Conservation (phyloP, 2,797 vertebrate genomes). For the Cyclura pinguis region DNA sequence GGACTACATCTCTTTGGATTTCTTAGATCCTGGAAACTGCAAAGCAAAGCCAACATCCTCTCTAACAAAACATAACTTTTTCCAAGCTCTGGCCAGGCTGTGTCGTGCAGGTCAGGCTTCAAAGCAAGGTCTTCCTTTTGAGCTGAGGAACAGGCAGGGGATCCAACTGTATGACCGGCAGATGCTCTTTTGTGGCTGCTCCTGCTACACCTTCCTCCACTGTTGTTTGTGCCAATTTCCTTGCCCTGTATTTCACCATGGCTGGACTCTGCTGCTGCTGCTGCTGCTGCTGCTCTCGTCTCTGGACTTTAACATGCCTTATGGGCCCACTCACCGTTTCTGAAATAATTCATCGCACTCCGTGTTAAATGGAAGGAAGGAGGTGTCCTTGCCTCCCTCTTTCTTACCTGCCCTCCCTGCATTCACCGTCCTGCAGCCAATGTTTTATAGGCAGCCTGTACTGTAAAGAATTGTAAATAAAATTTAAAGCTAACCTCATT, state of each 20-base stretch:
- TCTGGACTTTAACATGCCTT: not conserved
- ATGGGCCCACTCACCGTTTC: not conserved
- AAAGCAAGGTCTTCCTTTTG: not conserved
- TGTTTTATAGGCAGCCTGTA: slow-evolving; percentile 30
- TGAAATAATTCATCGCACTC: not conserved
- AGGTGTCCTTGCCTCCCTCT: not conserved
- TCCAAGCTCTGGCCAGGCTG: not conserved
- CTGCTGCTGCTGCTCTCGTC: not conserved
- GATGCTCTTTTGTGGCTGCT: not conserved
- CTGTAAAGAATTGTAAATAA: slow-evolving; percentile 37
- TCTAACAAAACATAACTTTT: no score
- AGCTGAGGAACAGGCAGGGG: not conserved
- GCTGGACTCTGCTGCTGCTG: not conserved
- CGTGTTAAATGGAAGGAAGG: not conserved
- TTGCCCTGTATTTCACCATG: not conserved
- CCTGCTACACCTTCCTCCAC: not conserved
- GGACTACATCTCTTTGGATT: no score
- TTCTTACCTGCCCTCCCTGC: not conserved
- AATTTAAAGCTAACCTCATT: slow-evolving; percentile 6
- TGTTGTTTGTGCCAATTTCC: not conserved
- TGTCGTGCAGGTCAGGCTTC: not conserved
- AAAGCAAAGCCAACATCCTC: no score
- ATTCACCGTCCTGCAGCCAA: not conserved
- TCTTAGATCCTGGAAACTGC: no score
- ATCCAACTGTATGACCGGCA: not conserved